Evolutionary conservation across 92 coral and sea anemone genomes (phyloP).

Genomic region (Parazoanthus atlanticus): DNA sequence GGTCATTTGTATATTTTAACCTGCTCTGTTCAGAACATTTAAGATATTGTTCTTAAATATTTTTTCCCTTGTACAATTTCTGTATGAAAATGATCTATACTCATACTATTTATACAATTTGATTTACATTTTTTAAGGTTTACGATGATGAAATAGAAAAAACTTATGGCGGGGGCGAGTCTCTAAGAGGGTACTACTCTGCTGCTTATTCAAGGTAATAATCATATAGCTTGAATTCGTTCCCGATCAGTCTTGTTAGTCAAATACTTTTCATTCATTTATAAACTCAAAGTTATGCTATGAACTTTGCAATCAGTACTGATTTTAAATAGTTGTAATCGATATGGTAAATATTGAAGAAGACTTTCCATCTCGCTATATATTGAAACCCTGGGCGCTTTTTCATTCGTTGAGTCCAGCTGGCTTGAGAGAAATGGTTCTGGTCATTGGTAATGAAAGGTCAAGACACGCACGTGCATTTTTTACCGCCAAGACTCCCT

Average conservation of each 20-base stretch:
- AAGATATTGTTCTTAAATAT: no score
- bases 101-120: not conserved
- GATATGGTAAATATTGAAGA: no score
- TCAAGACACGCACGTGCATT: no score
- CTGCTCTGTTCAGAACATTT: no score
- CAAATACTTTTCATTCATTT: not conserved
- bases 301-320: not conserved
- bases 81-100: not conserved
- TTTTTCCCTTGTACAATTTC: no score
- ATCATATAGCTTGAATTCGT: not conserved
- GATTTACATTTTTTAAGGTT: slow-evolving; percentile 52
- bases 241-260: not conserved
- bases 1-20: no score
- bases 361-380: not conserved
- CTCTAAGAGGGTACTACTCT: slow-evolving; percentile 86
- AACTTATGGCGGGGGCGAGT: slow-evolving; percentile 86
- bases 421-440: no score
- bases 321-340: not conserved
- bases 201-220: slow-evolving; percentile 88
- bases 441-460: no score
- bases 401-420: not conserved
- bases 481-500: no score
- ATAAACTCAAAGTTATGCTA: not conserved
- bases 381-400: no score
- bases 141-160: slow-evolving; percentile 89